Evolutionary conservation across 2,888 invertebrate genomes (phyloP).

Genomic region (Synergus gifuensis): DNA sequence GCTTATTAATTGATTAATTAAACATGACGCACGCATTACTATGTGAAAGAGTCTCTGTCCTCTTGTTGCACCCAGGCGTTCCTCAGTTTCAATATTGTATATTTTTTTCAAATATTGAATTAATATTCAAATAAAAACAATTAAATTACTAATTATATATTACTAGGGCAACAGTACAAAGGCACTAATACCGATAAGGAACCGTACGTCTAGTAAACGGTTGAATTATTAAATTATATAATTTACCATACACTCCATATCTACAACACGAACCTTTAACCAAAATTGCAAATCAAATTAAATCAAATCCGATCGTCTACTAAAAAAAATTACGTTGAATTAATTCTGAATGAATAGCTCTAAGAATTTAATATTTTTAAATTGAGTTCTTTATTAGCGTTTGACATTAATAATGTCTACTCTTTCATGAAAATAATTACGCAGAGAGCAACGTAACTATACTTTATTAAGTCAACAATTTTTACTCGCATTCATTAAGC

Average conservation of each 20-base stretch:
- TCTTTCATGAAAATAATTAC: conserved; percentile 29
- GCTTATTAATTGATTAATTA: conserved; percentile 70
- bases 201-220: no score
- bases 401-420: conserved; percentile 21
- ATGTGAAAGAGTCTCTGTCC: neutral
- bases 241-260: no score
- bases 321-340: neutral
- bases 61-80: neutral
- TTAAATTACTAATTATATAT: neutral
- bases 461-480: conserved; percentile 36
- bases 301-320: conserved; percentile 41
- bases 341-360: no score
- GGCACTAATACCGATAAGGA: no score
- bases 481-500: conserved; percentile 30
- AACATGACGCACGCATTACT: conserved; percentile 62
- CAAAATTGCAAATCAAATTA: conserved; percentile 28
- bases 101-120: neutral
- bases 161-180: no score
- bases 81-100: conserved; percentile 2
- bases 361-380: neutral
- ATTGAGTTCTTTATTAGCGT: conserved; percentile 5
- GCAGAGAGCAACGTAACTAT: conserved; percentile 1
- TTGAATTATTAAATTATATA: no score
- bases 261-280: no score
- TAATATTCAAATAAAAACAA: neutral